Conservation (phyloP, 2,113 vertebrate genomes). For the Corvus cornix region DNA sequence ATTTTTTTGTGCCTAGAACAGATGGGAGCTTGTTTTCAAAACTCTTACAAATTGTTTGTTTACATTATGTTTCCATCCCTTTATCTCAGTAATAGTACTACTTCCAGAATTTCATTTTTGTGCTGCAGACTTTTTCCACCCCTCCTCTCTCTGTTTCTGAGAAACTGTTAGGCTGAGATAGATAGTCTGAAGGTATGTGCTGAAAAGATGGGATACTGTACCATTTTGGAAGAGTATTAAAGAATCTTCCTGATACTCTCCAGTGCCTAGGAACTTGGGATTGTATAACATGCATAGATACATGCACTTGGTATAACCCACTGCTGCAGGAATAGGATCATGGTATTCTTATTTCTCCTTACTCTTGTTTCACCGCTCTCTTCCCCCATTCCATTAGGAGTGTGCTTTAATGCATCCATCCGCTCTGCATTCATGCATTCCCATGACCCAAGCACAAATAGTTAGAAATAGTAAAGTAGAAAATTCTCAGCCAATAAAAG, state of each 20-base stretch:
- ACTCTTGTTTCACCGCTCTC: neutral
- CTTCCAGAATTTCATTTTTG: neutral
- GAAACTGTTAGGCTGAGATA: neutral
- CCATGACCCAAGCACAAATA: neutral
- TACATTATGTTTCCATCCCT: neutral
- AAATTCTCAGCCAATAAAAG: neutral
- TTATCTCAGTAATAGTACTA: neutral
- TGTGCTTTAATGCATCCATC: neutral
- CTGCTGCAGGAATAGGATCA: neutral
- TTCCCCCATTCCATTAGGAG: neutral
- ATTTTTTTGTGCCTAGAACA: conserved; percentile 6
- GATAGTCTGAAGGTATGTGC: neutral
- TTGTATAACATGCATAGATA: neutral
- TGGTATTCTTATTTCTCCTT: neutral
- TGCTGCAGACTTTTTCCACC: neutral
- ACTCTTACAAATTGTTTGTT: conserved; percentile 38
- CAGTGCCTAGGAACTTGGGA: neutral
- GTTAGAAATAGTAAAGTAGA: neutral
- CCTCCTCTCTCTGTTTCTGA: neutral
- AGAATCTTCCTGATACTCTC: neutral
- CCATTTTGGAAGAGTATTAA: neutral
- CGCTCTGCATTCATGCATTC: neutral
- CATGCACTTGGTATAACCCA: neutral
- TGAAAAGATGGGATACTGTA: neutral
- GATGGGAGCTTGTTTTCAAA: conserved; percentile 20